Conservation (phyloP, 2,113 vertebrate genomes). For the Leucopsar rothschildi region DNA sequence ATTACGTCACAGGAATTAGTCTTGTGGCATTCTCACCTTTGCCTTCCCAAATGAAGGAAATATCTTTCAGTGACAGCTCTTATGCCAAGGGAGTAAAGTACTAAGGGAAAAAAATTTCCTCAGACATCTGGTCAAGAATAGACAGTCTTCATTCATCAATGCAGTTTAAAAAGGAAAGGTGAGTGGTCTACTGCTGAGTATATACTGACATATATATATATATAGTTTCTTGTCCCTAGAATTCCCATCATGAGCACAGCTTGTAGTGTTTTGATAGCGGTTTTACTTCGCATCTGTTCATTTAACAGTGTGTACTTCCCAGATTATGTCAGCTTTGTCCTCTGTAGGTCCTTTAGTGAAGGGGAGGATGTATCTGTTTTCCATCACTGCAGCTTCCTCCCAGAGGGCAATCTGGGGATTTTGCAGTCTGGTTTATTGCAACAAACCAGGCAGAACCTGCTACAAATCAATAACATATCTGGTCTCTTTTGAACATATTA, state of each 20-base stretch:
- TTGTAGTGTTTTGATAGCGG: neutral
- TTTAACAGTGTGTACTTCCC: neutral
- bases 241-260: neutral
- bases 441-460: slow-evolving; percentile 1
- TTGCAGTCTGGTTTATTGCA: neutral
- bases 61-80: neutral
- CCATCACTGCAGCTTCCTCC: slow-evolving; percentile 13
- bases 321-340: neutral
- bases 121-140: neutral
- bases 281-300: neutral
- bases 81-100: neutral
- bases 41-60: neutral
- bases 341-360: neutral
- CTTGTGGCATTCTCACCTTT: slow-evolving; percentile 28
- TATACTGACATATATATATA: neutral
- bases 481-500: neutral
- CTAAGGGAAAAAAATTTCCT: neutral
- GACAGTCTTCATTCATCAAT: neutral
- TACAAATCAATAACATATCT: neutral
- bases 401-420: neutral
- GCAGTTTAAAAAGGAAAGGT: neutral
- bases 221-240: neutral
- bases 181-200: neutral
- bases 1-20: neutral
- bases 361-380: neutral